Conservation (phyloP, 2,797 vertebrate genomes). For the Argyrosomus regius region DNA sequence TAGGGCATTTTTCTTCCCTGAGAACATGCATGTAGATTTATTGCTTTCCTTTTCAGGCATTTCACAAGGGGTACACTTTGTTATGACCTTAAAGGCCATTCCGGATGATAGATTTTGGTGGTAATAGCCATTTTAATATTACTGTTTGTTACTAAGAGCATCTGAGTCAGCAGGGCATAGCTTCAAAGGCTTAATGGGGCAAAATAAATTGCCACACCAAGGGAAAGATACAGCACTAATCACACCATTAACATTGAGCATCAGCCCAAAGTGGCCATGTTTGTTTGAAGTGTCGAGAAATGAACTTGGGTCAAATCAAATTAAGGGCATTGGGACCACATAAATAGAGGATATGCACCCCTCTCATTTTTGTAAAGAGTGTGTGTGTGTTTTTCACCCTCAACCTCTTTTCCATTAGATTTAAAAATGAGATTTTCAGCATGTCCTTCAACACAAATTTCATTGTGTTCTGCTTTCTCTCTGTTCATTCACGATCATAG, state of each 20-base stretch:
- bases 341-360: constrained; percentile 41
- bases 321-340: constrained; percentile 65
- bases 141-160: constrained; percentile 84
- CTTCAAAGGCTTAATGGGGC: constrained; percentile 82
- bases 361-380: constrained; percentile 41
- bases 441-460: constrained; percentile 51
- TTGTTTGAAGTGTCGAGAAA: constrained; percentile 77
- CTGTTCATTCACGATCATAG: constrained; percentile 22
- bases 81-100: constrained; percentile 76
- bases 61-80: constrained; percentile 66
- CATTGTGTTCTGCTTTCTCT: constrained; percentile 14
- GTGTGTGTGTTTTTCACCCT: constrained; percentile 31
- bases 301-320: constrained; percentile 78
- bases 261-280: constrained; percentile 76
- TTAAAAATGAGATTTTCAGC: constrained; percentile 28
- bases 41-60: constrained; percentile 65
- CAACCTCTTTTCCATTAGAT: constrained; percentile 36
- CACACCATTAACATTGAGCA: constrained; percentile 83
- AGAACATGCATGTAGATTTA: constrained; percentile 63
- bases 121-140: constrained; percentile 83
- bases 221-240: constrained; percentile 81
- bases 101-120: constrained; percentile 77
- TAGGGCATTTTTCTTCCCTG: constrained; percentile 32
- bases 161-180: constrained; percentile 84
- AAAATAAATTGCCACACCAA: constrained; percentile 82